Percentiles rank a stretch among this genome's conserved stretches.
These are phyloP conservation scores for Sebastes kiyomatsui DNA, from an alignment of 2,797 vertebrate species.

Conservation along the genomic window DNA sequence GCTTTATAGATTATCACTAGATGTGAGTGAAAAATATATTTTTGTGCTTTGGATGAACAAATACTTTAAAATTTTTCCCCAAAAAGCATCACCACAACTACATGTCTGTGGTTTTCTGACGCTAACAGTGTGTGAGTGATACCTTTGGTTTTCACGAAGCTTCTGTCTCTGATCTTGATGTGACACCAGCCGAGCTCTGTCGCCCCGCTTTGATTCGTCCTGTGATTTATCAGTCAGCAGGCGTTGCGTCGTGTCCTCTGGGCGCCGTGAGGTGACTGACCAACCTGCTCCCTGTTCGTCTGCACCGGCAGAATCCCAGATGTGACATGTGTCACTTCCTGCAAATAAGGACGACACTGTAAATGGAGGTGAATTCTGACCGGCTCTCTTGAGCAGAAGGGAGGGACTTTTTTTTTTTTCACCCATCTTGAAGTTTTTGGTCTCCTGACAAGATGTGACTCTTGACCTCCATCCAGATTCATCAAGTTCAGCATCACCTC, in stretches of 20 bases:
- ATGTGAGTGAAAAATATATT: background rate
- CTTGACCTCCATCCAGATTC: background rate
- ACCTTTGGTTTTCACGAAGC: slow-evolving; percentile 8
- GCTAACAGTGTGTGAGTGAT: background rate
- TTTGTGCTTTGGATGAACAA: too few species aligned
- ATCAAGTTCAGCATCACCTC: background rate
- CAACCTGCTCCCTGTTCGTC: slow-evolving; percentile 4
- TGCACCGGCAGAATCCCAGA: slow-evolving; percentile 7
- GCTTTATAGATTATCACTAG: background rate
- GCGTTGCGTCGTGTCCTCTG: background rate
- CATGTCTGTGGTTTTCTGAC: background rate
- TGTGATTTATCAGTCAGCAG: slow-evolving; percentile 38
- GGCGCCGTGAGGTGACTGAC: slow-evolving; percentile 34
- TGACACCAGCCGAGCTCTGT: slow-evolving; percentile 18
- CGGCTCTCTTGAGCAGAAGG: background rate
- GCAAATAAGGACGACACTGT: slow-evolving; percentile 29
- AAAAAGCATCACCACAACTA: background rate
- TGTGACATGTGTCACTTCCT: slow-evolving; percentile 34
- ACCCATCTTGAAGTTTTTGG: background rate
- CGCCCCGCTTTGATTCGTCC: slow-evolving; percentile 11
- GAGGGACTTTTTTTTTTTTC: background rate
- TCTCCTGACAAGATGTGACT: slow-evolving; percentile 2
- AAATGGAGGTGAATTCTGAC: slow-evolving; percentile 21
- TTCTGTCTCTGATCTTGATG: slow-evolving; percentile 13
- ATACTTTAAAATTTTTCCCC: too few species aligned